A percentile compares a stretch with the other conserved stretches of the same genome.
Conservation (phyloP, 2,113 vertebrate genomes). For the Callospermophilus lateralis region DNA sequence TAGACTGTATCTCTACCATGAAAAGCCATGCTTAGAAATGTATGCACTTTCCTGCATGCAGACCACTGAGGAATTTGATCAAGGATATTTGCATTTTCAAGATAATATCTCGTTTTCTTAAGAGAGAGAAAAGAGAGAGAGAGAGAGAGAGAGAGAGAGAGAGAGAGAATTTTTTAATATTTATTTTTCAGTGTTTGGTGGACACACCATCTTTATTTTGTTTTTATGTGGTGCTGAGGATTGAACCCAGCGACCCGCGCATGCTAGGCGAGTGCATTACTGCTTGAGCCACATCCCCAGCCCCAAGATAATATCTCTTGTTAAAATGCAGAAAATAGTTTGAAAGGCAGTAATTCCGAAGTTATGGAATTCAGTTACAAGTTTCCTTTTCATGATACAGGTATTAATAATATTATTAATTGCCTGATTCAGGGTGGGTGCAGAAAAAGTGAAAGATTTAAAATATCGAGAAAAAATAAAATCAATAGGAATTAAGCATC, state of each 20-base stretch:
- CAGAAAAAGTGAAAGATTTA: neutral
- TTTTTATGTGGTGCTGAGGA: too few relatives aligned
- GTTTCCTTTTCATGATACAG: neutral
- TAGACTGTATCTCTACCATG: neutral
- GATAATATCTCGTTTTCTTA: neutral
- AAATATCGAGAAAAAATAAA: neutral
- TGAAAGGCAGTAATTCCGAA: neutral
- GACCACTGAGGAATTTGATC: neutral
- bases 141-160: too few relatives aligned
- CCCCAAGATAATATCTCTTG: neutral
- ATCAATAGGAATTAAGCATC: neutral
- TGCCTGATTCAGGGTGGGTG: neutral
- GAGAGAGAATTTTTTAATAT: too few relatives aligned
- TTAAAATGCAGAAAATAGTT: neutral
- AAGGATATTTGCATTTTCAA: neutral
- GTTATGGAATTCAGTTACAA: neutral
- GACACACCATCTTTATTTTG: too few relatives aligned
- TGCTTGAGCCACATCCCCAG: too few relatives aligned
- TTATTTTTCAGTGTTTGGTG: too few relatives aligned
- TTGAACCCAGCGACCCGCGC: too few relatives aligned
- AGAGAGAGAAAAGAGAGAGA: too few relatives aligned
- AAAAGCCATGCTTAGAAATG: neutral
- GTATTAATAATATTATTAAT: neutral
- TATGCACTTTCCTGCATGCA: neutral
- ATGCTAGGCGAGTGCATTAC: too few relatives aligned